phyloP scores from a whole-genome alignment of 2,888 invertebrate genomes.

The Protodeltote pygarga region DNA sequence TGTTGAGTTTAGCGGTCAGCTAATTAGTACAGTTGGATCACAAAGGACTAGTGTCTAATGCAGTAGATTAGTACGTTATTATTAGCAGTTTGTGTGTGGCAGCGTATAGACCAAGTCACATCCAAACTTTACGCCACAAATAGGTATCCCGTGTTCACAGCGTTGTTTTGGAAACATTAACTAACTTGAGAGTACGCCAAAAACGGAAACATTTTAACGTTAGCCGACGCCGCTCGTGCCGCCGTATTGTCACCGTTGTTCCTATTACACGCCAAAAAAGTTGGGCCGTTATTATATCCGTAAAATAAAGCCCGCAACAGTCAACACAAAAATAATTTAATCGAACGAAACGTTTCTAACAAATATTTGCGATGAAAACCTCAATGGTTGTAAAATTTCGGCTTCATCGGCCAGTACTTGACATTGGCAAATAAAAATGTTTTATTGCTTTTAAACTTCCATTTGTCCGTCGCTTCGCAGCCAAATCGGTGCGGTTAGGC shows the following conservation, averaged over 20 bases:
- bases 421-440: constrained; percentile 67
- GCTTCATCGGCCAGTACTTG: constrained; percentile 63
- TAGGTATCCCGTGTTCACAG: constrained; percentile 69
- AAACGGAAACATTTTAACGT: constrained; percentile 82
- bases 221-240: constrained; percentile 59
- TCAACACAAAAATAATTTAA: constrained; percentile 60
- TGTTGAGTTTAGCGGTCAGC: constrained; percentile 15
- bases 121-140: constrained; percentile 67
- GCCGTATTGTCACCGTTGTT: constrained; percentile 72
- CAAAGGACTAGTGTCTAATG: constrained; percentile 29
- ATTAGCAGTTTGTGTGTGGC: constrained; percentile 53
- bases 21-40: constrained; percentile 28
- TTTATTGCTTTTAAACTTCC: constrained; percentile 63
- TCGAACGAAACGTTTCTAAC: constrained; percentile 54
- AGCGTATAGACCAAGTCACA: constrained; percentile 57
- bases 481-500: constrained; percentile 50
- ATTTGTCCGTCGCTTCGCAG: constrained; percentile 55
- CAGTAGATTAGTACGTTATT: constrained; percentile 49
- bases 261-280: constrained; percentile 72
- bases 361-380: constrained; percentile 67
- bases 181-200: constrained; percentile 84
- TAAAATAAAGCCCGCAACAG: constrained; percentile 46
- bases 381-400: constrained; percentile 64
- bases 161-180: constrained; percentile 83
- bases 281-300: constrained; percentile 56